A percentile compares a stretch with the other conserved stretches of the same genome.
Evolutionary conservation across 2,888 invertebrate species (phyloP).

Genomic region (Blastobasis lacticolella): DNA sequence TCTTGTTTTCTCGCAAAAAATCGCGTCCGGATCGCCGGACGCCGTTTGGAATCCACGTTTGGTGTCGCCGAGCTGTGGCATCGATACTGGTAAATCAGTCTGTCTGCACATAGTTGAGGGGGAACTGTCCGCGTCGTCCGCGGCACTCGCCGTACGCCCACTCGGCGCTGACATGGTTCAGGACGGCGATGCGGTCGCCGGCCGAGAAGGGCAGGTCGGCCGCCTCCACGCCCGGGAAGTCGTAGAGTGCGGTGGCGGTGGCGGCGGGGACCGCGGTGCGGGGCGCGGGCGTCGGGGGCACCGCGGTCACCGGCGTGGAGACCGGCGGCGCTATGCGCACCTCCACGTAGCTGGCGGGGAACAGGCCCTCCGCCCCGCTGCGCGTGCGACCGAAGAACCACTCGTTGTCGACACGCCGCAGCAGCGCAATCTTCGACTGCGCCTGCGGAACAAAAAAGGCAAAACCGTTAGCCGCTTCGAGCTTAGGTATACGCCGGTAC

Average conservation of each 20-base stretch:
- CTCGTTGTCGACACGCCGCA: constrained; percentile 81
- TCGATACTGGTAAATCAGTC: constrained; percentile 24
- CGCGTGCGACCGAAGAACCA: constrained; percentile 86
- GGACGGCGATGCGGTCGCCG: constrained; percentile 73
- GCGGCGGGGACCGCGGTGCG: constrained; percentile 62
- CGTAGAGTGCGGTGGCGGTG: constrained; percentile 79
- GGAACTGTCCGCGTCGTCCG: constrained; percentile 83
- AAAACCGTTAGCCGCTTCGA: too few relatives aligned
- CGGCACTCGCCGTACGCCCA: constrained; percentile 85
- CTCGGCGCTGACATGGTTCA: constrained; percentile 81
- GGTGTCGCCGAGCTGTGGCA: neutral
- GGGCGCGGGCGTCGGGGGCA: constrained; percentile 8
- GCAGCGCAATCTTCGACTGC: constrained; percentile 81
- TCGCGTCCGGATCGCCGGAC: too few relatives aligned
- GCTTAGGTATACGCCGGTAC: too few relatives aligned
- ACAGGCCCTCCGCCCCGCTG: constrained; percentile 82
- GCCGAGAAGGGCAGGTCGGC: constrained; percentile 50
- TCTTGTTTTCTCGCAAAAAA: too few relatives aligned
- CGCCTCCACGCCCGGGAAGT: constrained; percentile 77
- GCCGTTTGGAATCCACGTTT: too few relatives aligned
- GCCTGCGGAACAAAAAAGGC: constrained; percentile 63
- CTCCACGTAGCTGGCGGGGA: constrained; percentile 87
- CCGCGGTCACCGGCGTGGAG: constrained; percentile 25
- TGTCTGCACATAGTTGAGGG: constrained; percentile 82
- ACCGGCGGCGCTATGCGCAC: constrained; percentile 80